phyloP scores from a whole-genome alignment of 2,113 vertebrate genomes.

The Pachypanchax playfairii region DNA sequence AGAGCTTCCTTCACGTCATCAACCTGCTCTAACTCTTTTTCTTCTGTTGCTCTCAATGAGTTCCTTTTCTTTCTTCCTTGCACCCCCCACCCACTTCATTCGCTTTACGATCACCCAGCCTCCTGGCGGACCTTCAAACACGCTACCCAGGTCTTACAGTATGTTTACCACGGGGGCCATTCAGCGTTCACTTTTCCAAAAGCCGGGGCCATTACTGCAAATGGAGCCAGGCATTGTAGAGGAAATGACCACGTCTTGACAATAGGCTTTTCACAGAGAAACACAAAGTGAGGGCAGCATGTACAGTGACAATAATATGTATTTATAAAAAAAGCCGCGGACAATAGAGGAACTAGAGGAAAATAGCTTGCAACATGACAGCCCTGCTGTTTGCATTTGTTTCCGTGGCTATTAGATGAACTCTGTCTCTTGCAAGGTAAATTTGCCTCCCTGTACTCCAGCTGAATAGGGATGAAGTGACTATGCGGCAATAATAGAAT shows the following conservation, averaged over 20 bases:
- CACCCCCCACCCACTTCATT: too few relatives aligned
- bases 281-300: constrained; percentile 44
- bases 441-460: constrained; percentile 65
- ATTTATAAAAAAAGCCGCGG: constrained; percentile 71
- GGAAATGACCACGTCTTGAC: constrained; percentile 72
- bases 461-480: constrained; percentile 69
- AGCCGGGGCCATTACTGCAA: constrained; percentile 61
- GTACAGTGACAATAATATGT: constrained; percentile 63
- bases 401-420: constrained; percentile 73
- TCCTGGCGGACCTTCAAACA: too few relatives aligned
- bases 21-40: constrained; percentile 1
- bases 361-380: constrained; percentile 58
- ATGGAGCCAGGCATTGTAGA: constrained; percentile 61
- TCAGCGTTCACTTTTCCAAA: constrained; percentile 52
- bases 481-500: constrained; percentile 77
- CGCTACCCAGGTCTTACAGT: constrained; percentile 56
- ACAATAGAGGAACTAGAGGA: constrained; percentile 61
- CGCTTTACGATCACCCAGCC: constrained; percentile 29
- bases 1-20: neutral
- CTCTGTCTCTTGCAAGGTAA: constrained; percentile 68
- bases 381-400: constrained; percentile 70
- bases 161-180: constrained; percentile 60
- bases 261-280: constrained; percentile 63
- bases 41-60: constrained; percentile 1
- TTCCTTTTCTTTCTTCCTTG: constrained; percentile 37